A percentile compares a stretch with the other conserved stretches of the same genome.
Evolutionary conservation across 2,113 vertebrate species (phyloP).

Genomic region (Boulengeromyrus knoepffleri): DNA sequence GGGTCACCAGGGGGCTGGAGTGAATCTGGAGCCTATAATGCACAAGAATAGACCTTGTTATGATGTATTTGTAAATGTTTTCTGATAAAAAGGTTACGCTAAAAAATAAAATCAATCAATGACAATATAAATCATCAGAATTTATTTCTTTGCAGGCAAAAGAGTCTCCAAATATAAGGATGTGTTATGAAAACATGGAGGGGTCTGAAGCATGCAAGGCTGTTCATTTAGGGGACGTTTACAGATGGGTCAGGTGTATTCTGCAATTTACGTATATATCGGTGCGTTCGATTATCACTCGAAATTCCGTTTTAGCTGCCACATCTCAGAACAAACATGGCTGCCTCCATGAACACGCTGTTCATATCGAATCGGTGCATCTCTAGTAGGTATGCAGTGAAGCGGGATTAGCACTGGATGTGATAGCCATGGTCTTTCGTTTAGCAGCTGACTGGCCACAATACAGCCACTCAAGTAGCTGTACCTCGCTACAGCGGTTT

Average conservation of each 20-base stretch:
- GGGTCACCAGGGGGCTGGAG: neutral
- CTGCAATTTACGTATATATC: too few species aligned
- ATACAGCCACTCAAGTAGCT: constrained; percentile 24
- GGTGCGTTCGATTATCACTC: too few species aligned
- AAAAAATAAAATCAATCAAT: neutral
- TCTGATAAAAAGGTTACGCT: neutral
- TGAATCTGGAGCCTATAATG: neutral
- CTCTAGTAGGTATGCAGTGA: neutral
- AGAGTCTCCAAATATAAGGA: neutral
- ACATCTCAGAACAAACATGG: too few species aligned
- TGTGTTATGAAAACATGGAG: neutral
- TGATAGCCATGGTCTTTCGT: constrained; percentile 12
- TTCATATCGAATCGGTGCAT: too few species aligned
- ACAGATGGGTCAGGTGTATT: too few species aligned
- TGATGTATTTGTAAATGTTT: neutral
- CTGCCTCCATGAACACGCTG: too few species aligned
- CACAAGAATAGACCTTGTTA: neutral
- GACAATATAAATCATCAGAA: neutral
- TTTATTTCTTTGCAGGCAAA: neutral
- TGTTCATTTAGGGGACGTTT: too few species aligned
- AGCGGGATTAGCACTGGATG: constrained; percentile 27
- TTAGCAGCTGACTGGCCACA: constrained; percentile 31
- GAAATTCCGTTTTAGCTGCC: too few species aligned
- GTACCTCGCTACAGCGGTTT: constrained; percentile 11
- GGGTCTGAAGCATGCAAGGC: too few species aligned